phyloP scores from a whole-genome alignment of 2,113 vertebrate species.

The Barbus barbus region DNA sequence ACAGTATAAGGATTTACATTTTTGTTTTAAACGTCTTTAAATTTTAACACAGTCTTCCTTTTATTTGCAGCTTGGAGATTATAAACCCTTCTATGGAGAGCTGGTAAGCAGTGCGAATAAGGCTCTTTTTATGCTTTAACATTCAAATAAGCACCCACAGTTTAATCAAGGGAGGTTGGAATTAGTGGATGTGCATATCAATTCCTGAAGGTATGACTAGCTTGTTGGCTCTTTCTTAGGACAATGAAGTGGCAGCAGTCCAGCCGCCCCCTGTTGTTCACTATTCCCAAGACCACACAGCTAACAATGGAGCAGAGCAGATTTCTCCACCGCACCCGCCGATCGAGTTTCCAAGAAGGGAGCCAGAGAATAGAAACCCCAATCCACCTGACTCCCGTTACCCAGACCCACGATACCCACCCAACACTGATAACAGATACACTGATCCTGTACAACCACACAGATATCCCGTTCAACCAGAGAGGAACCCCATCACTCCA shows the following conservation, averaged over 20 bases:
- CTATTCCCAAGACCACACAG: slow-evolving; percentile 73
- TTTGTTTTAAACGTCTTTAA: background rate
- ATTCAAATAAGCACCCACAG: slow-evolving; percentile 12
- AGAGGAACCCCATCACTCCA: slow-evolving; percentile 61
- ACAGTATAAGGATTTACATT: background rate
- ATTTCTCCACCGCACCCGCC: slow-evolving; percentile 59
- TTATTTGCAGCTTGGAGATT: slow-evolving; percentile 80
- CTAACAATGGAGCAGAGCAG: slow-evolving; percentile 66
- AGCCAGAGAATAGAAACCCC: slow-evolving; percentile 56
- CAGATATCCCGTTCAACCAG: slow-evolving; percentile 32
- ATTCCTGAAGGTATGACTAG: background rate
- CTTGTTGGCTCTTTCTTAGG: slow-evolving; percentile 66
- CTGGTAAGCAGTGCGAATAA: slow-evolving; percentile 72
- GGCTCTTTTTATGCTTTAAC: background rate
- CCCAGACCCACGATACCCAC: slow-evolving; percentile 51
- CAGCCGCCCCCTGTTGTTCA: slow-evolving; percentile 79
- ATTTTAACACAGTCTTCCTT: slow-evolving; percentile 15
- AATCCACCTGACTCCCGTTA: slow-evolving; percentile 46
- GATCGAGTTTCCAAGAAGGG: slow-evolving; percentile 48
- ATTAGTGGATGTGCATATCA: background rate
- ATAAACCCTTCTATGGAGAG: slow-evolving; percentile 75
- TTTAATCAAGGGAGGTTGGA: slow-evolving; percentile 5
- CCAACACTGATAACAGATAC: slow-evolving; percentile 48
- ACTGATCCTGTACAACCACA: slow-evolving; percentile 3
- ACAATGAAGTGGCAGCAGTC: slow-evolving; percentile 87